phyloP scores from a whole-genome alignment of 2,113 vertebrate genomes.

The Leptodactylus fuscus region DNA sequence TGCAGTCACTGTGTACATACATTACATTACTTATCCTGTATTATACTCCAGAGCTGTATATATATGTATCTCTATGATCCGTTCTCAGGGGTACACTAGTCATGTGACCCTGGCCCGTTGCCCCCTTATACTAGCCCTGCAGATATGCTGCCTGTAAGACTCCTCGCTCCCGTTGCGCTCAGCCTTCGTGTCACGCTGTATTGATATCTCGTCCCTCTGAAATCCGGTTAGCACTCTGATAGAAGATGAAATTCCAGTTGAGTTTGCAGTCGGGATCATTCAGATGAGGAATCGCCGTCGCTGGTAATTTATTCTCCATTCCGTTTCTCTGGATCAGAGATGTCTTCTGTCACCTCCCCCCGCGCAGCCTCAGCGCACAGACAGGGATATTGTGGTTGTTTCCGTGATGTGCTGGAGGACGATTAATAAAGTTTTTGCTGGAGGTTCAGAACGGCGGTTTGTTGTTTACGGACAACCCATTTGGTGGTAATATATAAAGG shows the following conservation, averaged over 20 bases:
- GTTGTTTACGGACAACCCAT: too few relatives aligned
- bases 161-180: neutral
- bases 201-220: slow-evolving; percentile 40
- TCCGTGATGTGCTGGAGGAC: neutral
- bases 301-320: slow-evolving; percentile 46
- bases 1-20: neutral
- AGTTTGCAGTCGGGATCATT: slow-evolving; percentile 51
- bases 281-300: slow-evolving; percentile 28
- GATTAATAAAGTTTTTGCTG: slow-evolving; percentile 10
- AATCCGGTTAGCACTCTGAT: slow-evolving; percentile 30
- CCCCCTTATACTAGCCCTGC: neutral
- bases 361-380: neutral
- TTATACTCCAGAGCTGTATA: neutral
- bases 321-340: neutral
- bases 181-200: neutral
- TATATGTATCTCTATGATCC: neutral
- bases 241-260: slow-evolving; percentile 51
- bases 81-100: neutral
- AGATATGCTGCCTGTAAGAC: neutral
- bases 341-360: neutral
- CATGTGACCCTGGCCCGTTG: neutral
- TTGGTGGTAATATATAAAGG: too few relatives aligned
- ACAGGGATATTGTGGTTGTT: slow-evolving; percentile 1
- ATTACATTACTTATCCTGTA: neutral
- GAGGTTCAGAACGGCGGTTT: neutral